Percentiles rank a stretch among this genome's conserved stretches.
Conservation (phyloP, 2,888 invertebrate genomes). For the Silvanus unidentatus region DNA sequence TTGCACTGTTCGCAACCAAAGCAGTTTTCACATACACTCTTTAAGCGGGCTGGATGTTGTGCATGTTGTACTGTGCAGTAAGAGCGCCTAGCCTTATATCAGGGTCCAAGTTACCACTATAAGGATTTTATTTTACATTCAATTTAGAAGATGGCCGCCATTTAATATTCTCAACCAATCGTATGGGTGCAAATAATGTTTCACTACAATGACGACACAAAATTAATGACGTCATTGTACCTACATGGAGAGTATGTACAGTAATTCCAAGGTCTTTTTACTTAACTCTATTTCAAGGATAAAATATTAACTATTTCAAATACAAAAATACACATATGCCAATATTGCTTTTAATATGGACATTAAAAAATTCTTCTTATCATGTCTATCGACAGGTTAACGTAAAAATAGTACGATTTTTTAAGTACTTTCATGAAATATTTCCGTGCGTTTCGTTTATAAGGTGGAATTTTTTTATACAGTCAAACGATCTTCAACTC, state of each 20-base stretch:
- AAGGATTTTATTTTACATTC: conserved; percentile 47
- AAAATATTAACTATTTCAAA: conserved; percentile 11
- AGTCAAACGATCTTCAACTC: not conserved
- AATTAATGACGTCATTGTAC: conserved; percentile 43
- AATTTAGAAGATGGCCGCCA: conserved; percentile 65
- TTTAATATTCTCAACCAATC: conserved; percentile 43
- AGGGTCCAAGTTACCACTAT: conserved; percentile 33
- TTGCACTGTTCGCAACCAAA: no score
- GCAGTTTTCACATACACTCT: conserved; percentile 32
- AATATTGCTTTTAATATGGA: not conserved
- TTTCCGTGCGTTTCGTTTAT: no score
- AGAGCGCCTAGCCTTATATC: conserved; percentile 54
- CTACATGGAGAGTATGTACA: conserved; percentile 42
- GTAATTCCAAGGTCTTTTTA: conserved; percentile 45
- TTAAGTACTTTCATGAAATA: no score
- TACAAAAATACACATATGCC: not conserved
- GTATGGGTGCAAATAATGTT: conserved; percentile 31
- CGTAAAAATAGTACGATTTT: no score
- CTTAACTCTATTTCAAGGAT: conserved; percentile 33
- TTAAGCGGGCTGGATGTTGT: conserved; percentile 53
- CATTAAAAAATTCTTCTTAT: no score
- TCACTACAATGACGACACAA: conserved; percentile 44
- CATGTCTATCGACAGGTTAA: no score
- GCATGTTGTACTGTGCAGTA: conserved; percentile 48
- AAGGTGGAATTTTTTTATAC: not conserved